phyloP scores from a whole-genome alignment of 2,888 invertebrate species.

The Drosophila flavopinicola region DNA sequence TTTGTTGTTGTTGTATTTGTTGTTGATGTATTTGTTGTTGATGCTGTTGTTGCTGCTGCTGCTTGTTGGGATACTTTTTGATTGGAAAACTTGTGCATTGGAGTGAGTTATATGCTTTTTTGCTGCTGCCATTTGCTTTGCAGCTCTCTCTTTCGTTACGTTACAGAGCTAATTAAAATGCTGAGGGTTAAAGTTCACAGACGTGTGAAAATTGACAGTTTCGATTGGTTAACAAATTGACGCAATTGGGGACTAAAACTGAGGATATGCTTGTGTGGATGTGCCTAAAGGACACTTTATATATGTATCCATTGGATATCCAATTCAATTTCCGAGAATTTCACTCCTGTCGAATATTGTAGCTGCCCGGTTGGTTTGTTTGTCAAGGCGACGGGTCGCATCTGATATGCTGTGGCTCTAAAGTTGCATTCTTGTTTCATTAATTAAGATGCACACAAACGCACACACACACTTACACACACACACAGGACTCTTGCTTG shows the following conservation, averaged over 20 bases:
- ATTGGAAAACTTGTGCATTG: constrained; percentile 53
- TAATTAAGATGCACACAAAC: constrained; percentile 57
- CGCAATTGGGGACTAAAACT: not conserved
- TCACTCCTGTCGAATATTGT: constrained; percentile 19
- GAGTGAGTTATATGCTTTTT: constrained; percentile 20
- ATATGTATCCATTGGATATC: constrained; percentile 1
- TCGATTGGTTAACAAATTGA: constrained; percentile 33
- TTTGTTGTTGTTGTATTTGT: constrained; percentile 16
- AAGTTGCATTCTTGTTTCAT: constrained; percentile 55
- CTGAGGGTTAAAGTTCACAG: constrained; percentile 38
- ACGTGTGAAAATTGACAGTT: constrained; percentile 47
- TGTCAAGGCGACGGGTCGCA: not conserved
- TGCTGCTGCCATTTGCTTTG: not conserved
- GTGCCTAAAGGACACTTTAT: no score
- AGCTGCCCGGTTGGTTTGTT: constrained; percentile 16
- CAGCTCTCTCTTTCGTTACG: not conserved
- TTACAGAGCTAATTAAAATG: constrained; percentile 50
- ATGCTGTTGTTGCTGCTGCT: constrained; percentile 20
- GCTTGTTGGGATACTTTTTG: constrained; percentile 46
- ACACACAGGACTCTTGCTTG: no score
- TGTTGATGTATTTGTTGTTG: constrained; percentile 18
- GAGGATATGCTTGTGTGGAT: no score
- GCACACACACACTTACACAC: constrained; percentile 1
- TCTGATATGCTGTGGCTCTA: constrained; percentile 5
- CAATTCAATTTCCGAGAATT: constrained; percentile 24